Base-by-base conservation (phyloP, 2,113 vertebrate species). In the Kryptolebias marmoratus region DNA sequence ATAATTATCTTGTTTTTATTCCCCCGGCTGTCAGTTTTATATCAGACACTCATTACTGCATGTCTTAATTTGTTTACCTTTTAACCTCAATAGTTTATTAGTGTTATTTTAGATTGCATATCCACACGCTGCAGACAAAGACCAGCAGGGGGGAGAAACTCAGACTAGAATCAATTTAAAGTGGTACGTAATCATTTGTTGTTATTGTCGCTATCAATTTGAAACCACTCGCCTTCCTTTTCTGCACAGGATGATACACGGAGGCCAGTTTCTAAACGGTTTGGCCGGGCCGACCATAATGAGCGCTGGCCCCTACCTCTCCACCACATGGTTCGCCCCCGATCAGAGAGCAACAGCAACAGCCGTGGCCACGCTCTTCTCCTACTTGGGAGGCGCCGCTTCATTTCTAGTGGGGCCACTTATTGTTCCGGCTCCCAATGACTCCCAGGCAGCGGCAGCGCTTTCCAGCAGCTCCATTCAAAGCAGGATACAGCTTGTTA, bases 311-410 rank as follows among this genome's bases (percentile, higher is more conserved):
- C 98, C 97, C 0, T 96, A 95, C 80, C 96, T 99, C 6, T 99
- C 98, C 58, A 98, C 97, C 0, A 99, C 97, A 0, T 99, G 98
- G 98, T 99, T 99, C 54, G 95, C 96, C 28, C 96, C 98, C 0
- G 96, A 99, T 50, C 96, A 99, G 71, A 94, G 98, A 49, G 97
- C 98, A 71, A 99, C 97, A 0, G 98, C 98, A 14, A 99, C 98
- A 0, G 98, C 98, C 0, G 94, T 99, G 2, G 97, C 96, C 0
- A 95, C 96, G 0, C 94, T 99, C 89, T 92, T 98, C 76, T 94
- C 65, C 61, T 97, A 97, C 73, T 93, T 99, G 10, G 98, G 98
- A 0, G 92, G 91, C 0, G 97, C 97, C 0, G 93, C 91, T 0
- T 95, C 98, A 0, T 99, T 97, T 67, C 69, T 99, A 1, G 92